Base-by-base conservation (phyloP, 2,888 invertebrate species). In the Megaustenia siamemsis region DNA sequence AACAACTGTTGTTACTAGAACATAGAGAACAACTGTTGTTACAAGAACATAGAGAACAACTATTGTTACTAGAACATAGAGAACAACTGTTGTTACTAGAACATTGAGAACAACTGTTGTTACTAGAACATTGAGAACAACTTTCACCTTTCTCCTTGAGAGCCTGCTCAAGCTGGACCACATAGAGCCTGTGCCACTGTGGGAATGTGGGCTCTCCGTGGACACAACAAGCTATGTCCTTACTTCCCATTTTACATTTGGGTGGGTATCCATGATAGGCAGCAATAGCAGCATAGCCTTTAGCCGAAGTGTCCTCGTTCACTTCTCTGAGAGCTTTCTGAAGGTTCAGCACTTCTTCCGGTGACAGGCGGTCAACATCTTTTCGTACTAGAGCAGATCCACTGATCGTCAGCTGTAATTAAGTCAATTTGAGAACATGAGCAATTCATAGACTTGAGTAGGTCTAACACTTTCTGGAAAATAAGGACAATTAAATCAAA, bases 181-280 rank as follows among this genome's bases (percentile, higher is more conserved):
- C 56, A 73, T 86, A 88, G 4, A 88, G 83, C 21, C 88, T 63
- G 66, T 88, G 88, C 88, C 88, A 88, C 78, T 83, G 81, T 5
- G 88, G 88, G 78, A 87, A 88, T 12, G 78, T 75, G 60, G 88
- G 82, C 85, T 86, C 87, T 18, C 88, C 88, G 66, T 87, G 88
- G 15, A 87, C 43, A 49, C 88, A 86, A 66, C 88, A 88, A n/a
- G 87, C 86, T 18, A 85, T 43, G 15, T 53, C 35, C 0, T 66
- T 49, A 71, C 32, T 49, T 0, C 60, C 75, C 28, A 56, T 32
- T 8, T 43, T 56, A 63, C 86, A 86, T 75, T 63, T 43, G 1
- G 84, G 60, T 0, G 86, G 86, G 53, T 84, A 82, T 21, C 82
- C 86, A 75, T 86, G 84, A 32, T 66, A 82, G 56, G 84, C 66